phyloP scores from a whole-genome alignment of 2,888 invertebrate species.

The Linnaemya vulpina region DNA sequence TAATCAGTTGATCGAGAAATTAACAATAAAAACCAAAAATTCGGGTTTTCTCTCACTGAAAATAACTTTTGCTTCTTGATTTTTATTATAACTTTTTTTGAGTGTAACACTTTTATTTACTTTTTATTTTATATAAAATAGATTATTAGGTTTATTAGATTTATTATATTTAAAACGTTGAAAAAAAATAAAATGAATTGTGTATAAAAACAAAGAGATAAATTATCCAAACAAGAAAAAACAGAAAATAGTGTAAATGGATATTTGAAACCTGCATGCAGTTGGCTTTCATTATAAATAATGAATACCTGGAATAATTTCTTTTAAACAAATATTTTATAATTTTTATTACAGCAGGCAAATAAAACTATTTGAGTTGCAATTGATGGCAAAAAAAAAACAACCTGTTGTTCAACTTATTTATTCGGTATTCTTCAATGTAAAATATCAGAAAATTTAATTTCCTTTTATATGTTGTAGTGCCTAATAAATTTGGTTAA shows the following conservation, averaged over 20 bases:
- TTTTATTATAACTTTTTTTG: no score
- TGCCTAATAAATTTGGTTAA: no score
- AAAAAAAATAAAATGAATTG: conserved; percentile 56
- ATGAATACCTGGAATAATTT: conserved; percentile 4
- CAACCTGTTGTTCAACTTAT: conserved; percentile 64
- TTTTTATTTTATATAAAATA: conserved; percentile 46
- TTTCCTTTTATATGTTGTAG: no score
- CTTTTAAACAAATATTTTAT: conserved; percentile 25
- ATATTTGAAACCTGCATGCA: conserved; percentile 1
- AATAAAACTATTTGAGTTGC: conserved; percentile 1
- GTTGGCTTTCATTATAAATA: conserved; percentile 34
- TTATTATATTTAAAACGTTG: conserved; percentile 61
- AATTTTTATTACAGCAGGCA: conserved; percentile 14
- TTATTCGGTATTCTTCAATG: no score
- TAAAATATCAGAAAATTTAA: no score
- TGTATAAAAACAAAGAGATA: conserved; percentile 39
- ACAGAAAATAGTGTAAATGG: conserved; percentile 22
- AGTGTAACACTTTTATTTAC: conserved; percentile 23
- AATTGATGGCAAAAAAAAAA: conserved; percentile 10
- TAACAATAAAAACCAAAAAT: no score
- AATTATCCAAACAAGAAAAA: conserved; percentile 39
- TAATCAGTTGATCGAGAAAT: no score
- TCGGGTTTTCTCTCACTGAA: no score
- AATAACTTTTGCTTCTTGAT: no score
- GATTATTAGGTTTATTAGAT: conserved; percentile 72